Percentiles rank a stretch among this genome's conserved stretches.
These are phyloP conservation scores for Lepus americanus DNA, from an alignment of 2,113 vertebrate species.

Conservation along the genomic window DNA sequence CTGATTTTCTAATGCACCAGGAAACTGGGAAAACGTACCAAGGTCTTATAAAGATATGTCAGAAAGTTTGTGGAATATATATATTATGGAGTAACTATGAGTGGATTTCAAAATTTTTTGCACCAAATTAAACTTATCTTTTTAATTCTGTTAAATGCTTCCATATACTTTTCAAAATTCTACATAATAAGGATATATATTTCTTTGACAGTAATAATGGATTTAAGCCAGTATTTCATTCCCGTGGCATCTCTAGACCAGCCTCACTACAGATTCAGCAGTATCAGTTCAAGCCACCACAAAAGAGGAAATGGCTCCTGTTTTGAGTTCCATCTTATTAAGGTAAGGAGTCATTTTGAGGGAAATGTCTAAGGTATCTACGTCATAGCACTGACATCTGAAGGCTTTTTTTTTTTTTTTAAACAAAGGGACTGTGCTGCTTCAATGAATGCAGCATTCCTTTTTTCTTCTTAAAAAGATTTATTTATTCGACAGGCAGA, in stretches of 20 bases:
- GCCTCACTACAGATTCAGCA: slow-evolving; percentile 21
- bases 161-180: slow-evolving; percentile 46
- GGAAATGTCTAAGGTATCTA: neutral
- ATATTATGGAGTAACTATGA: no score
- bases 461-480: no score
- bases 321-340: neutral
- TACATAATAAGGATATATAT: neutral
- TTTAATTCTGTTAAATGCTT: slow-evolving; percentile 34
- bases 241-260: neutral
- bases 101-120: no score
- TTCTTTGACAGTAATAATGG: slow-evolving; percentile 32
- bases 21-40: neutral
- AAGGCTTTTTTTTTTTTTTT: neutral
- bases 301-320: neutral
- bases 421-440: no score
- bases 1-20: slow-evolving; percentile 19
- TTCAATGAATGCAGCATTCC: no score
- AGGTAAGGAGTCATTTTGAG: slow-evolving; percentile 5
- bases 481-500: no score
- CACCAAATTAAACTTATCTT: no score
- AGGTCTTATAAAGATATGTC: neutral
- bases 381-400: slow-evolving; percentile 6
- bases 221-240: neutral
- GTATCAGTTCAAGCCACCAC: neutral
- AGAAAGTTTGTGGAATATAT: neutral